Base-by-base conservation (phyloP, 2,797 vertebrate genomes). In the Epinephelus awoara region DNA sequence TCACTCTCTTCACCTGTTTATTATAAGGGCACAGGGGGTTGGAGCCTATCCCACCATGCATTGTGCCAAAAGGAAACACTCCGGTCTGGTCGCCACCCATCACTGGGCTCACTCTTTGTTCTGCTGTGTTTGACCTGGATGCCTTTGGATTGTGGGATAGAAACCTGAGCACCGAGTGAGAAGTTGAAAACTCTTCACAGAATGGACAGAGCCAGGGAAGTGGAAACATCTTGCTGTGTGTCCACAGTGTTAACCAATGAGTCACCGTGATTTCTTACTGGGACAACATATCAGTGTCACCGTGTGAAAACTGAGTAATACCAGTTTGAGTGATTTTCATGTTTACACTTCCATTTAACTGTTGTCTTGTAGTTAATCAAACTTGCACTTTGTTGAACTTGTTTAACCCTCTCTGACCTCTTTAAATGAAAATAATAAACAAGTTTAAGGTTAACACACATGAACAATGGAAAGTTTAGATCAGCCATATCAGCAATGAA, bases 1-100 rank as follows among this genome's bases (percentile, higher is more conserved):
- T 86, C 72, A 49, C 64, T 63, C 58, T 63, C 63, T 40, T 85
- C 67, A 83, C 69, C 57, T 77, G 77, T 82, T 87, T 79, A 57
- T 85, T 87, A 29, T 70, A 21, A 83, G 56, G 73, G 56, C 80
- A 72, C 54, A 10, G 75, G 56, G 29, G 56, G 52, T 19, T 50
- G 85, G 64, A 78, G 61, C 75, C 64, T 34, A 6, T 84, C 84
- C 83, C 80, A 68, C 52, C 55, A 29, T 65, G 81, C 58, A 57
- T 23, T 69, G 72, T 61, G 72, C 47, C 69, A 67, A 79, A 77
- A 77, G 79, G 84, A 84, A 80, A 77, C 74, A 75, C 72, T 61
- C 11, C 0, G 0, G 27, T 59, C 47, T 2, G 27, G 61, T 78
- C 4, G 12, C 61, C 52, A 63, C 55, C 51, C 80, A 82, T 83